Evolutionary conservation across 2,888 invertebrate species (phyloP).

Genomic region (Caenorhabditis wallacei): DNA sequence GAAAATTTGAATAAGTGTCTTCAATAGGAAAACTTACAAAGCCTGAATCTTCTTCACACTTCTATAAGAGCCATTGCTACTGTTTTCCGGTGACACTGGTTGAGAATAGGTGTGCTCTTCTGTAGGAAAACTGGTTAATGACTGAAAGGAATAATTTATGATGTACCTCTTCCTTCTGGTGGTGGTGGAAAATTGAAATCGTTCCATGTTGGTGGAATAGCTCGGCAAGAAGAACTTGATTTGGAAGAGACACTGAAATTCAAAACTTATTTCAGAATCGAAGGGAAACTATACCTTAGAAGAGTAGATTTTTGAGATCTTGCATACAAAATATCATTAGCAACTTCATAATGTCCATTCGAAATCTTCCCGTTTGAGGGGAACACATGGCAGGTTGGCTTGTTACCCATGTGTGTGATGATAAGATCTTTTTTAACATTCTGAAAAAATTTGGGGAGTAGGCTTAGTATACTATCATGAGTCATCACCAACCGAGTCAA

Average conservation of each 20-base stretch:
- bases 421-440: slow-evolving; percentile 67
- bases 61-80: slow-evolving; percentile 53
- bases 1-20: background rate
- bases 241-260: slow-evolving; percentile 67
- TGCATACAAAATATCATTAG: slow-evolving; percentile 58
- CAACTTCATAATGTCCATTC: slow-evolving; percentile 53
- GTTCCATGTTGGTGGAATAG: slow-evolving; percentile 70
- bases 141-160: background rate
- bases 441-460: slow-evolving; percentile 11
- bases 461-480: background rate
- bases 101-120: slow-evolving; percentile 62
- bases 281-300: slow-evolving; percentile 4
- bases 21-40: slow-evolving; percentile 6
- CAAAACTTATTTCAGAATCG: background rate
- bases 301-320: slow-evolving; percentile 64
- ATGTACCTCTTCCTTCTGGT: slow-evolving; percentile 60
- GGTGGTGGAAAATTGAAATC: slow-evolving; percentile 81
- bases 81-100: slow-evolving; percentile 57
- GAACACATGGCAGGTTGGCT: slow-evolving; percentile 68
- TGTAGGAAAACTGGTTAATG: background rate
- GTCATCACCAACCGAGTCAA: slow-evolving; percentile 37
- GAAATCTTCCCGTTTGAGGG: slow-evolving; percentile 52
- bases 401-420: slow-evolving; percentile 71
- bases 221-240: slow-evolving; percentile 60
- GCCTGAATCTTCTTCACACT: slow-evolving; percentile 46